Percentiles rank a stretch among this genome's conserved stretches.
phyloP scores from a whole-genome alignment of 2,113 vertebrate species.

The Empidonax traillii region DNA sequence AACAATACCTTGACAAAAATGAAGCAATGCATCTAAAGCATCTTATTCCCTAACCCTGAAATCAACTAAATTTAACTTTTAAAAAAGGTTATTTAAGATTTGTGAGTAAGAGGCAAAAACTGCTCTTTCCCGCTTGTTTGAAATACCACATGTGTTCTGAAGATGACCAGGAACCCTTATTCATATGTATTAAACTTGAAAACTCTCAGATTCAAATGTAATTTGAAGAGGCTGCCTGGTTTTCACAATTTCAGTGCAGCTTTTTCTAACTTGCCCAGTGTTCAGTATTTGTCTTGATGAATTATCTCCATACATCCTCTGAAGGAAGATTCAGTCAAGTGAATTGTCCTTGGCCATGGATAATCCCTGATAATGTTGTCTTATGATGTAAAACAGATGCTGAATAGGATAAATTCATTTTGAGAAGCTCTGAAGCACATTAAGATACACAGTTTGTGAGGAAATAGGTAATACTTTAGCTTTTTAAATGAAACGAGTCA shows the following conservation, averaged over 20 bases:
- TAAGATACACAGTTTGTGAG: neutral
- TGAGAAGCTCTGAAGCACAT: neutral
- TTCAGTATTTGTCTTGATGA: neutral
- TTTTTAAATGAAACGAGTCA: neutral
- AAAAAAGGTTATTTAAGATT: neutral
- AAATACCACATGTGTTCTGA: neutral
- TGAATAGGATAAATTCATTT: conserved; percentile 5
- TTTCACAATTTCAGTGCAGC: neutral
- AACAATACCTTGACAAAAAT: neutral
- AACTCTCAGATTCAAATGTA: neutral
- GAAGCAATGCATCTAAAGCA: neutral
- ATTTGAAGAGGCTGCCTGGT: neutral
- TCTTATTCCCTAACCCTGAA: neutral
- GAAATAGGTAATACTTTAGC: neutral
- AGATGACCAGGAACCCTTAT: neutral
- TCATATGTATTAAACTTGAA: neutral
- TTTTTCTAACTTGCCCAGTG: neutral
- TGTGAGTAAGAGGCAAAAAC: neutral
- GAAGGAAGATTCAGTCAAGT: neutral
- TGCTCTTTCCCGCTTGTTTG: neutral
- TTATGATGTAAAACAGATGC: conserved; percentile 7
- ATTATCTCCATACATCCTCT: neutral
- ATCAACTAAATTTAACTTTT: neutral
- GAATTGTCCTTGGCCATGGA: neutral
- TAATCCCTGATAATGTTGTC: neutral